These are phyloP conservation scores for Hemichromis elongatus DNA, from an alignment of 2,113 vertebrate species.

Conservation along the genomic window DNA sequence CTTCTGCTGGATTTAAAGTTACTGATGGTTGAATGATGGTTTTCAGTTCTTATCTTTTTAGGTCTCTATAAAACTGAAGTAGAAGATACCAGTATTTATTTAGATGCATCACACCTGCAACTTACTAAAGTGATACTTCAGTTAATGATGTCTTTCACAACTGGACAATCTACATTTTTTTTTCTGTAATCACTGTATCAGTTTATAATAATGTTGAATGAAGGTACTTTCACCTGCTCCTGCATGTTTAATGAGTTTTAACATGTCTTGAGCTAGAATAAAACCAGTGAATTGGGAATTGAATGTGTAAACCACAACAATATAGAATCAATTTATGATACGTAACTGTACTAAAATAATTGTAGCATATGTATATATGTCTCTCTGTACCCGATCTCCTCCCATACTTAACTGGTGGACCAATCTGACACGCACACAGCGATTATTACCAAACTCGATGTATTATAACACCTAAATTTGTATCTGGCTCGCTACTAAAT, in stretches of 20 bases:
- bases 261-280: not conserved
- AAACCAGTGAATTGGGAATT: accelerated
- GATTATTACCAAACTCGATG: not conserved
- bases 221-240: not conserved
- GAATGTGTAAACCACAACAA: not conserved
- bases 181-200: not conserved
- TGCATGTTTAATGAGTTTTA: not conserved
- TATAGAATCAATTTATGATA: not conserved
- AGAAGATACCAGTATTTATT: not conserved
- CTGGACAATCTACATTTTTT: not conserved
- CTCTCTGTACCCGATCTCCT: not conserved
- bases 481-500: not conserved
- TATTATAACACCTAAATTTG: not conserved
- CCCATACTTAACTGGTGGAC: not conserved
- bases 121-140: not conserved
- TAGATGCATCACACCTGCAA: not conserved
- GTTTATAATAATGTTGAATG: not conserved
- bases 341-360: not conserved
- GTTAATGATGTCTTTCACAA: not conserved
- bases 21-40: not conserved
- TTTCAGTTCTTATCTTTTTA: not conserved
- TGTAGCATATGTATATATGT: not conserved
- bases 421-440: not conserved
- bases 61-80: not conserved
- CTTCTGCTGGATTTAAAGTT: not conserved